These are phyloP conservation scores for Noctua janthe DNA, from an alignment of 2,888 invertebrate species.

Conservation along the genomic window DNA sequence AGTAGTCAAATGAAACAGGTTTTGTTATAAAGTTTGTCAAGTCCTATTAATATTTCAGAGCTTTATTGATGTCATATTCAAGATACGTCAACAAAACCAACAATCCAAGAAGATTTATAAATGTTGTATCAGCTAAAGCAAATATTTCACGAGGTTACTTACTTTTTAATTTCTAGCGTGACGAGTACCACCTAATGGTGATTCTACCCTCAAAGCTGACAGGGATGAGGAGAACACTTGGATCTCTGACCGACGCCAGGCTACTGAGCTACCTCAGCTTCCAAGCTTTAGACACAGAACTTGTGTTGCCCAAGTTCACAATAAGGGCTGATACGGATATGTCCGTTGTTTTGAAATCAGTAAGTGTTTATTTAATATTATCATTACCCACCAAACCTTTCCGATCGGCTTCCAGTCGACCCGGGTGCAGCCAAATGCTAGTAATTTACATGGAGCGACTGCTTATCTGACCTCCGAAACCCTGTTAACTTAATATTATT, in stretches of 20 bases:
- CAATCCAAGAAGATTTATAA: background rate
- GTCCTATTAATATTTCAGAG: background rate
- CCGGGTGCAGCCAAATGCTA: background rate
- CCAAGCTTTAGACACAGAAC: conserved; percentile 72
- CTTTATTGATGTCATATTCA: background rate
- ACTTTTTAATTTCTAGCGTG: conserved; percentile 77
- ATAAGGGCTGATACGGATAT: conserved; percentile 83
- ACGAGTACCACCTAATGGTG: conserved; percentile 86
- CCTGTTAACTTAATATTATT: background rate
- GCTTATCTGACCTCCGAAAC: background rate
- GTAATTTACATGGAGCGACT: background rate
- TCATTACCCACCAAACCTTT: background rate
- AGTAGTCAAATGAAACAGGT: background rate
- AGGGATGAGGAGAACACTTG: conserved; percentile 75
- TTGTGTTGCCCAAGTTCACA: conserved; percentile 86
- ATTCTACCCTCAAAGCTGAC: conserved; percentile 81
- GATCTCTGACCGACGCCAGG: conserved; percentile 74
- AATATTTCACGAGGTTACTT: background rate
- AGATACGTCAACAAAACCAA: background rate
- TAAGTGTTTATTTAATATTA: conserved; percentile 68
- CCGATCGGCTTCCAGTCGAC: background rate
- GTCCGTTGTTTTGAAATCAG: conserved; percentile 76
- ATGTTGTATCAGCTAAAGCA: background rate
- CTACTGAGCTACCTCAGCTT: conserved; percentile 78
- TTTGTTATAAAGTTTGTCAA: background rate